phyloP scores from a whole-genome alignment of 2,113 vertebrate species.

The Elanus axillaris region DNA sequence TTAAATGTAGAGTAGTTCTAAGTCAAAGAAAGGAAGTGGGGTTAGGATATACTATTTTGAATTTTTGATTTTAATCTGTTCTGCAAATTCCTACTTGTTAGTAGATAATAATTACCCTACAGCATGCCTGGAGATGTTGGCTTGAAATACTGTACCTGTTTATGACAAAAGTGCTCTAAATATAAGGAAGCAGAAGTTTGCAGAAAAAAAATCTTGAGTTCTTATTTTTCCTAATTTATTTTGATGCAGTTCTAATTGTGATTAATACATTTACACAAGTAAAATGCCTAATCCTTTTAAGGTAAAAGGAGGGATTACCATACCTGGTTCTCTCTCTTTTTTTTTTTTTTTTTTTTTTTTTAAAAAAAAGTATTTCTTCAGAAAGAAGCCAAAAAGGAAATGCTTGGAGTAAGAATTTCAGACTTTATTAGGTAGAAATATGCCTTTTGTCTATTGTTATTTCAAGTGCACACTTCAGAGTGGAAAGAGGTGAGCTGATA shows the following conservation, averaged over 20 bases:
- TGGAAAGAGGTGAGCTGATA: neutral
- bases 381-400: neutral
- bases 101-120: rapidly evolving
- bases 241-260: neutral
- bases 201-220: rapidly evolving
- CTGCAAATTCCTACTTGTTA: neutral
- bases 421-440: neutral
- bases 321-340: neutral
- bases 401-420: neutral
- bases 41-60: neutral
- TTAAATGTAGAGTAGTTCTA: neutral
- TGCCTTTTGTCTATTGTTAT: neutral
- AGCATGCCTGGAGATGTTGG: neutral
- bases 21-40: neutral
- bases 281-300: neutral
- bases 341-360: neutral
- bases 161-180: neutral
- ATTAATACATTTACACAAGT: neutral
- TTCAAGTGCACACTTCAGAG: neutral
- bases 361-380: neutral
- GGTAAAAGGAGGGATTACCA: neutral
- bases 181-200: neutral
- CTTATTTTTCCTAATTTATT: neutral
- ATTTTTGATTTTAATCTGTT: neutral
- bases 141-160: neutral